Evolutionary conservation across 2,113 vertebrate species (phyloP).

Genomic region (Nanorana parkeri): DNA sequence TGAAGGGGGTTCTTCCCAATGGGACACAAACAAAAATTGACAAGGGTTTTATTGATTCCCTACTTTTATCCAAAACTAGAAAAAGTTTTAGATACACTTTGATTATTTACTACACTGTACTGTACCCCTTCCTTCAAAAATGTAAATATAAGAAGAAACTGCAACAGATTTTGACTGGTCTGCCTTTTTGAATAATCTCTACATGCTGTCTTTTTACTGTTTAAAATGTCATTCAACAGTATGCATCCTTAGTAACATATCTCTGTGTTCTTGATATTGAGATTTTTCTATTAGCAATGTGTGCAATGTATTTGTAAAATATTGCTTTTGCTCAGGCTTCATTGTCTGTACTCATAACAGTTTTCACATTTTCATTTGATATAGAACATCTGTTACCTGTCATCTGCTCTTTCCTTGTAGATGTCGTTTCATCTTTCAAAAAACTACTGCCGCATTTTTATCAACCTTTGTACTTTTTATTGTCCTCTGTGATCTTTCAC

Average conservation of each 20-base stretch:
- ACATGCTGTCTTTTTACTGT: background rate
- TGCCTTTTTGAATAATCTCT: background rate
- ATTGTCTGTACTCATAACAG: constrained; percentile 52
- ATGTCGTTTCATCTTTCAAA: constrained; percentile 47
- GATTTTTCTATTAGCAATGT: constrained; percentile 28
- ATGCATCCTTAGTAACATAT: background rate
- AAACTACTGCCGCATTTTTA: constrained; percentile 45
- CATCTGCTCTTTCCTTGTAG: constrained; percentile 43
- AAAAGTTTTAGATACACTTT: too few species aligned
- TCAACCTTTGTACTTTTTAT: constrained; percentile 53
- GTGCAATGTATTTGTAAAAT: constrained; percentile 45
- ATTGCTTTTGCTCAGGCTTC: constrained; percentile 45
- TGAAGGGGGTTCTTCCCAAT: too few species aligned
- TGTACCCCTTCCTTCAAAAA: too few species aligned
- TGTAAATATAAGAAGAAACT: too few species aligned
- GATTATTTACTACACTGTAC: too few species aligned
- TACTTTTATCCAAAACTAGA: too few species aligned
- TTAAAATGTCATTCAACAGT: background rate
- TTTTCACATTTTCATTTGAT: constrained; percentile 53
- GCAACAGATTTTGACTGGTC: too few species aligned
- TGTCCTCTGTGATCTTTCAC: constrained; percentile 53
- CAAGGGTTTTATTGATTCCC: too few species aligned
- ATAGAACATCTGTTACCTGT: constrained; percentile 54
- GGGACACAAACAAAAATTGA: too few species aligned
- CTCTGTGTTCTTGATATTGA: constrained; percentile 11